Conservation (phyloP, 2,113 vertebrate genomes). For the Carassius auratus region DNA sequence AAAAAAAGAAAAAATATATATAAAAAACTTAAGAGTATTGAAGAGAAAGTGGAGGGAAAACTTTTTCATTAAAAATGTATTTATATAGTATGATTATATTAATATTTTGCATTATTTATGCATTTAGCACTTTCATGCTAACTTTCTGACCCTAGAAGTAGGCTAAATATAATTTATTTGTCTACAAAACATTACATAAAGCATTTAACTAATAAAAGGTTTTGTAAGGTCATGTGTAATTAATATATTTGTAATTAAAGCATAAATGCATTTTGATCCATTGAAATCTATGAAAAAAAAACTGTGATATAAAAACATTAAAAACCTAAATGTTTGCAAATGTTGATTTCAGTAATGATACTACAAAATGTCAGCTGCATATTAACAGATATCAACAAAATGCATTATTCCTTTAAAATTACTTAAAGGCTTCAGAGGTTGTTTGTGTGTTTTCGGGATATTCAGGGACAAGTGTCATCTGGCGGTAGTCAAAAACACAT, state of each 20-base stretch:
- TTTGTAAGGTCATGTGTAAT: background rate
- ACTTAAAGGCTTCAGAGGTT: background rate
- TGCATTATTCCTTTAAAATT: background rate
- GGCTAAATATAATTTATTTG: background rate
- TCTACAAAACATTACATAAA: background rate
- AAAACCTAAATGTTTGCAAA: background rate
- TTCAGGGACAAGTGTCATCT: conserved; percentile 35
- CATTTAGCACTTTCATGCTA: background rate
- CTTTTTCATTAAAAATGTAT: background rate
- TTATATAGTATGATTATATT: background rate
- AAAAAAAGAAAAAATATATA: background rate
- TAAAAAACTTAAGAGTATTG: background rate
- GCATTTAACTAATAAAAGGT: too few relatives aligned
- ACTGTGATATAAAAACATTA: too few relatives aligned
- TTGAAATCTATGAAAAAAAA: background rate
- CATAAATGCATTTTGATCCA: background rate
- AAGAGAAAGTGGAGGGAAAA: background rate
- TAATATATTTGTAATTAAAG: background rate
- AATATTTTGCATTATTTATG: background rate
- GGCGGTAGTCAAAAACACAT: conserved; percentile 45
- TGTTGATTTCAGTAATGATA: background rate
- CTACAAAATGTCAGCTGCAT: background rate
- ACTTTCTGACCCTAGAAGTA: too few relatives aligned
- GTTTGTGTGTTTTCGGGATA: background rate
- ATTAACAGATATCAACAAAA: background rate